Evolutionary conservation across 2,888 invertebrate species (phyloP), one percentile per base, ranked within the genome.

Genomic region (Rhogogaster chlorosoma): DNA sequence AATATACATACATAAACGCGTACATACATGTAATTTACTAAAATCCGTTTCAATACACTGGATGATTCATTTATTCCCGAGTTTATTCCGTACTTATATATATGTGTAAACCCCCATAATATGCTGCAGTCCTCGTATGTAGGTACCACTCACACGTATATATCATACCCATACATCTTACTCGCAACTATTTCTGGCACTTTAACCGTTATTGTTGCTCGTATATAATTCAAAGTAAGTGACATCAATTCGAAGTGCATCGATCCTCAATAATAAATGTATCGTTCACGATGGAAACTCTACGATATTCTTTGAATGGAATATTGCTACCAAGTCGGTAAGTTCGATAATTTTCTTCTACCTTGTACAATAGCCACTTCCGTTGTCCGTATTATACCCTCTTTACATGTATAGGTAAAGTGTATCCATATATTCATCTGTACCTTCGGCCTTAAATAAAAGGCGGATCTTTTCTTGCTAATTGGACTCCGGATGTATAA

Each of bases 191-290:
- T 53, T 77, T 49, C 77, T 26, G 29, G 1, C 29, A 53, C 49
- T 77, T 53, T 53, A 29, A 77, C 53, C 26, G n/a, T 22, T 22
- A 49, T 32, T 53, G 29, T 53, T 53, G 36, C 22, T 38, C 32
- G n/a, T 61, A 26, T 22, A 61, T 57, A 38, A 29, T 80, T 61
- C 80, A 80, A 80, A 57, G 80, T 61, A 80, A 80, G 38, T 80
- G 61, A 49, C 61, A 38, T 32, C 18, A 4, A 36, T 57, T 38
- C 38, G 38, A 61, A 61, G 36, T 80, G 57, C 80, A 80, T 80
- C 61, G 80, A 61, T 57, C 61, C 22, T 38, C 38, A 15, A 80
- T 22, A 80, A 57, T 57, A 57, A 80, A 80, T 36, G 61, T 61
- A 38, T 22, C 57, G 38, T 26, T 53, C 77, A 57, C 61, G 57